Evolutionary conservation across 2,888 invertebrate genomes (phyloP).

Genomic region (Dryocosmus kuriphilus): DNA sequence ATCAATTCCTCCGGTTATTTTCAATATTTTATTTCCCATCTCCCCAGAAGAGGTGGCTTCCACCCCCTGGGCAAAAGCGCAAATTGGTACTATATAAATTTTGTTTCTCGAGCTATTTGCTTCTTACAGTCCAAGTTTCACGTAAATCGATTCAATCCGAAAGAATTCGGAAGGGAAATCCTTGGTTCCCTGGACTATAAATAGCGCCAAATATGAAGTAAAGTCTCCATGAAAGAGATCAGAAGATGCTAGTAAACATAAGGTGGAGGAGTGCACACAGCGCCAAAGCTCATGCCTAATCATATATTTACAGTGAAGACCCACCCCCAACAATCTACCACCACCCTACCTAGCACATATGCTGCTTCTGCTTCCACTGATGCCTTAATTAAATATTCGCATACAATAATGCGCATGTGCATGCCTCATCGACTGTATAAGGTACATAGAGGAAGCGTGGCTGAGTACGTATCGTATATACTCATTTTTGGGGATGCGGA

Average conservation of each 20-base stretch:
- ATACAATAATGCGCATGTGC: constrained; percentile 59
- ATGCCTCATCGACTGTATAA: constrained; percentile 14
- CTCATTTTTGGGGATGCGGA: constrained; percentile 13
- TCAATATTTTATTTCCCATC: too few species aligned
- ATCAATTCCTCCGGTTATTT: too few species aligned
- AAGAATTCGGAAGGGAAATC: too few species aligned
- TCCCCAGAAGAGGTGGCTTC: too few species aligned
- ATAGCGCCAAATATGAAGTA: too few species aligned
- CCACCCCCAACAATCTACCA: constrained; percentile 40
- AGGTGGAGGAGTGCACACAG: constrained; percentile 72
- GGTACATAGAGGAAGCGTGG: neutral
- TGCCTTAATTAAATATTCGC: constrained; percentile 74
- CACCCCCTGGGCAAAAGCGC: too few species aligned
- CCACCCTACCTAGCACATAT: constrained; percentile 58
- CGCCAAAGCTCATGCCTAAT: constrained; percentile 72
- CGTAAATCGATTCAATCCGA: too few species aligned
- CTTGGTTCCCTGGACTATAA: too few species aligned
- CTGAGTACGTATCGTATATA: constrained; percentile 2
- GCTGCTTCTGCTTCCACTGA: constrained; percentile 54
- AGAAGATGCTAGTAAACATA: neutral
- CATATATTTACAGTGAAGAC: constrained; percentile 71
- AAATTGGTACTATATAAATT: too few species aligned
- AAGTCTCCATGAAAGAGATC: neutral
- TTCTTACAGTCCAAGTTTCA: too few species aligned
- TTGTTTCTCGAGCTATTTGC: too few species aligned